phyloP scores from a whole-genome alignment of 2,113 vertebrate genomes.

The Myocastor coypus region DNA sequence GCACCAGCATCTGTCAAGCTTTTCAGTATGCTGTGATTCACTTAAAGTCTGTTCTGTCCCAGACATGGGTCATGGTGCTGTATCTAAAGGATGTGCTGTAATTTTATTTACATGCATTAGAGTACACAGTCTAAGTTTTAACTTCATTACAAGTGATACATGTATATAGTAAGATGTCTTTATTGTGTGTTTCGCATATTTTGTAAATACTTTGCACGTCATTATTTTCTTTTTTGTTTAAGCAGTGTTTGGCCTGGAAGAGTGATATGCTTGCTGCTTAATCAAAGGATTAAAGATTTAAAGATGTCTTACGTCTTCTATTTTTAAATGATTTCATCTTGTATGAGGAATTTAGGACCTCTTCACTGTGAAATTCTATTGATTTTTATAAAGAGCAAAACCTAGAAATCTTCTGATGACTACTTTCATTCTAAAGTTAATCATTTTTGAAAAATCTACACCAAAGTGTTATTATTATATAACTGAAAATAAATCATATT shows the following conservation, averaged over 20 bases:
- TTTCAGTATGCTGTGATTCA: conserved; percentile 84
- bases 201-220: conserved; percentile 91
- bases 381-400: conserved; percentile 79
- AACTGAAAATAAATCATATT: conserved; percentile 83
- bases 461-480: conserved; percentile 72
- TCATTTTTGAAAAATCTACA: conserved; percentile 64
- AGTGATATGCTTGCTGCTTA: conserved; percentile 92
- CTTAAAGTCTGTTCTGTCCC: conserved; percentile 82
- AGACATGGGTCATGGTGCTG: conserved; percentile 85
- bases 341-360: conserved; percentile 87
- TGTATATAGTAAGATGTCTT: conserved; percentile 90
- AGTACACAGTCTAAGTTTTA: conserved; percentile 87
- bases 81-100: conserved; percentile 85
- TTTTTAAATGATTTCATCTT: conserved; percentile 89
- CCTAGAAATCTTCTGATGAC: conserved; percentile 67
- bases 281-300: conserved; percentile 92
- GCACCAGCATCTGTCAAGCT: conserved; percentile 82
- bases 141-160: conserved; percentile 85
- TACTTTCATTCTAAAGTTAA: conserved; percentile 66
- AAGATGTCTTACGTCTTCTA: conserved; percentile 90
- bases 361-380: conserved; percentile 89
- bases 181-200: conserved; percentile 90
- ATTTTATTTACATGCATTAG: conserved; percentile 85
- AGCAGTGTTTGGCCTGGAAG: conserved; percentile 91
- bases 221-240: conserved; percentile 83